Conservation (phyloP, 1,140 invertebrate genomes). For the Drosophila pachea region DNA sequence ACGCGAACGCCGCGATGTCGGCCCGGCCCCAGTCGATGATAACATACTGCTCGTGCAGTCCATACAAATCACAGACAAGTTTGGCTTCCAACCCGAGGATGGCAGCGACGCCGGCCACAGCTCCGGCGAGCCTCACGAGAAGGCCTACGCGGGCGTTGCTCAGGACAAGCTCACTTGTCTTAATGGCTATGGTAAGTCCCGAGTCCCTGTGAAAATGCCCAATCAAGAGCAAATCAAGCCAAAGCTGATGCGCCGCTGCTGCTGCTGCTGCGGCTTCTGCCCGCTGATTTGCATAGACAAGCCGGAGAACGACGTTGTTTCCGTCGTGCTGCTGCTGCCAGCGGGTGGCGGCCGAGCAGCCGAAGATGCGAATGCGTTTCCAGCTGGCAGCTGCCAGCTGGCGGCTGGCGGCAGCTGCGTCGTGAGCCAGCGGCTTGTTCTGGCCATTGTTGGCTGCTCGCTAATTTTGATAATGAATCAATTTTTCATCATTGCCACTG, state of each 20-base stretch:
- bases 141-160: slow-evolving; percentile 70
- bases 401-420: slow-evolving; percentile 40
- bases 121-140: slow-evolving; percentile 62
- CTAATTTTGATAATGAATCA: slow-evolving; percentile 78
- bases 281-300: slow-evolving; percentile 72
- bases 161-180: slow-evolving; percentile 78
- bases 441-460: slow-evolving; percentile 63
- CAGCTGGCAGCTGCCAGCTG: slow-evolving; percentile 19
- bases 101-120: slow-evolving; percentile 48
- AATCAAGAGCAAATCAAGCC: slow-evolving; percentile 70
- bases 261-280: background rate
- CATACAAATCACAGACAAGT: slow-evolving; percentile 95
- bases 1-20: slow-evolving; percentile 66
- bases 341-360: slow-evolving; percentile 39
- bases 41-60: slow-evolving; percentile 92
- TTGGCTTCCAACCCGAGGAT: slow-evolving; percentile 86
- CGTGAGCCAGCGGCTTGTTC: slow-evolving; percentile 71
- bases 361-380: slow-evolving; percentile 28
- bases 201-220: slow-evolving; percentile 65
- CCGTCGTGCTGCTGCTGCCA: slow-evolving; percentile 49
- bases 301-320: slow-evolving; percentile 35
- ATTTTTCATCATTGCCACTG: slow-evolving; percentile 74
- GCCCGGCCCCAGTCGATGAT: slow-evolving; percentile 81
- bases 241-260: slow-evolving; percentile 10
- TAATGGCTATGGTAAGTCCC: slow-evolving; percentile 78